Percentiles rank a stretch among this genome's conserved stretches.
Conservation (phyloP, 2,797 vertebrate species). For the Diglossa cyanea region DNA sequence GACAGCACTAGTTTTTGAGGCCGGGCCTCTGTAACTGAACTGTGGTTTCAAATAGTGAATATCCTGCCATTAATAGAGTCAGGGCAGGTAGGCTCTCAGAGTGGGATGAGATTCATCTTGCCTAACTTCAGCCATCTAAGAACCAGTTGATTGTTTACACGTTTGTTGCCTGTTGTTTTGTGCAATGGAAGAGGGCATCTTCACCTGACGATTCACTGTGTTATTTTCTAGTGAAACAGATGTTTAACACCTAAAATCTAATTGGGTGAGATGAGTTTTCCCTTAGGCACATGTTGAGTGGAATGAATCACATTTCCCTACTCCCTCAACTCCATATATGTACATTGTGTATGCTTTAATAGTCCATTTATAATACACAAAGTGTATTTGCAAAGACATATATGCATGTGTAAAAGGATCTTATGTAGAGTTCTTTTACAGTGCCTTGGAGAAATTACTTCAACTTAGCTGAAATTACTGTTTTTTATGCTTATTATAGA, state of each 20-base stretch:
- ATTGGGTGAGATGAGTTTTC: not conserved
- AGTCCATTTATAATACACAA: not conserved
- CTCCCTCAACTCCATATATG: not conserved
- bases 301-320: not conserved
- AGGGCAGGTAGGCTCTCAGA: not conserved
- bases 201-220: not conserved
- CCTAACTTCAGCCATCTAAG: not conserved
- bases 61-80: not conserved
- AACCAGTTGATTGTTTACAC: not conserved
- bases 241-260: not conserved
- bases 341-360: not conserved
- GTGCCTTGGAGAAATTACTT: not conserved
- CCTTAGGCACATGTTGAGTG: not conserved
- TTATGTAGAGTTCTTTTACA: not conserved
- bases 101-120: not conserved
- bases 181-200: not conserved
- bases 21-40: not conserved
- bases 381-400: not conserved
- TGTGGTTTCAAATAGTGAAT: not conserved
- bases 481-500: not conserved
- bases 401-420: not conserved
- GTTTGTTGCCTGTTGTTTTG: not conserved
- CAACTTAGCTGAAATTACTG: not conserved
- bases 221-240: not conserved
- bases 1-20: not conserved